A percentile compares a stretch with the other conserved stretches of the same genome.
phyloP scores from a whole-genome alignment of 2,888 invertebrate species.

The Leptogaster cylindrica region DNA sequence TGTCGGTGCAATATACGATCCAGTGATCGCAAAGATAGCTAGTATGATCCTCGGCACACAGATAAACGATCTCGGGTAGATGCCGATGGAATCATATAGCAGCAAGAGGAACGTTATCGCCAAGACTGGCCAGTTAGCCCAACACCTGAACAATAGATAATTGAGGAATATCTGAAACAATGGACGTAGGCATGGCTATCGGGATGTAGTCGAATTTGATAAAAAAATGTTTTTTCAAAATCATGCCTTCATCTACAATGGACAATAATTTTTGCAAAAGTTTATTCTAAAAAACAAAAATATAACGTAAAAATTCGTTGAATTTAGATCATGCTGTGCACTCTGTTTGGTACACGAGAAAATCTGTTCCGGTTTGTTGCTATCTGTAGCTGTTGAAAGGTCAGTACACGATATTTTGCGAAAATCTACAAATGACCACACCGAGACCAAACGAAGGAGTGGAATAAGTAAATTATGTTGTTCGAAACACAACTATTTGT shows the following conservation, averaged over 20 bases:
- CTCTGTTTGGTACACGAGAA: too few species aligned
- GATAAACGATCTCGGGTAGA: neutral
- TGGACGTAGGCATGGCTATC: neutral
- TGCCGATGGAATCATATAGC: neutral
- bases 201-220: neutral
- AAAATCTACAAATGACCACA: too few species aligned
- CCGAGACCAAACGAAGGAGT: too few species aligned
- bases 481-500: too few species aligned
- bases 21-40: neutral
- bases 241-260: neutral
- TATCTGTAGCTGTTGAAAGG: too few species aligned
- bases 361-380: too few species aligned
- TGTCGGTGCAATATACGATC: conserved; percentile 10
- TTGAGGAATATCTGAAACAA: neutral
- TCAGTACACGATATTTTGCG: too few species aligned
- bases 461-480: too few species aligned
- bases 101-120: neutral
- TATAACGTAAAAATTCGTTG: too few species aligned
- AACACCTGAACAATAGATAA: neutral
- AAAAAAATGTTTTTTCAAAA: neutral
- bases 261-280: neutral
- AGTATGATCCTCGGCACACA: neutral
- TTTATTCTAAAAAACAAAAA: too few species aligned
- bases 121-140: neutral
- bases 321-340: too few species aligned